Evolutionary conservation across 92 coral and sea anemone genomes (phyloP).

Genomic region (Parazoanthus atlanticus): DNA sequence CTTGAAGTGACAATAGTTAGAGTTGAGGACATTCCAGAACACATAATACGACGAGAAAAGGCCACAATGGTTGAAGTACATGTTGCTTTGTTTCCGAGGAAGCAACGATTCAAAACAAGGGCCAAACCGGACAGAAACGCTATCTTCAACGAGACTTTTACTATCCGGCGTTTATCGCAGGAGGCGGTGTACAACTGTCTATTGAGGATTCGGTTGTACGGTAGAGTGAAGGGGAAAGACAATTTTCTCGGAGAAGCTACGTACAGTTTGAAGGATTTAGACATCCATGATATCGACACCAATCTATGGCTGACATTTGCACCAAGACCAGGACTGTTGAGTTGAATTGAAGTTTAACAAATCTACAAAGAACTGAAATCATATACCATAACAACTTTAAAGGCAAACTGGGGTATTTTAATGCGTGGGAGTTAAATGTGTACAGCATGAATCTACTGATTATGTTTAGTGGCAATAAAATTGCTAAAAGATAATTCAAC

Average conservation of each 20-base stretch:
- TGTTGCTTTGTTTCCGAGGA: constrained; percentile 40
- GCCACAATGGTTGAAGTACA: constrained; percentile 41
- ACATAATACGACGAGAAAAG: constrained; percentile 15
- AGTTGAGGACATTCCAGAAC: constrained; percentile 38
- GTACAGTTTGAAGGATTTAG: constrained; percentile 41
- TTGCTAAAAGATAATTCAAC: neutral
- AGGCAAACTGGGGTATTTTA: neutral
- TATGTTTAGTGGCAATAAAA: neutral
- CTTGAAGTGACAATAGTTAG: constrained; percentile 34
- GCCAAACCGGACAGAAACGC: constrained; percentile 35
- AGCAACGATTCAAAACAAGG: constrained; percentile 37
- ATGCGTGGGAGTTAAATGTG: neutral
- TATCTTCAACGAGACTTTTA: constrained; percentile 35
- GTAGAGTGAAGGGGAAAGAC: constrained; percentile 35
- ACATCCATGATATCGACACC: constrained; percentile 37
- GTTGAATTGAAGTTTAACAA: neutral
- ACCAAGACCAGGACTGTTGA: constrained; percentile 33
- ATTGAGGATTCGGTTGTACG: constrained; percentile 30
- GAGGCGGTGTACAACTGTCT: constrained; percentile 38
- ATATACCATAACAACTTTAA: too few species aligned
- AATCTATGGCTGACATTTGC: constrained; percentile 45
- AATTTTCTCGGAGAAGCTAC: constrained; percentile 44
- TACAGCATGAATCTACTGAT: neutral
- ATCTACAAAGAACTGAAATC: neutral
- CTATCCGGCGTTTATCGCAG: constrained; percentile 42